phyloP scores from a whole-genome alignment of 2,888 invertebrate species.

The Brenthis ino region DNA sequence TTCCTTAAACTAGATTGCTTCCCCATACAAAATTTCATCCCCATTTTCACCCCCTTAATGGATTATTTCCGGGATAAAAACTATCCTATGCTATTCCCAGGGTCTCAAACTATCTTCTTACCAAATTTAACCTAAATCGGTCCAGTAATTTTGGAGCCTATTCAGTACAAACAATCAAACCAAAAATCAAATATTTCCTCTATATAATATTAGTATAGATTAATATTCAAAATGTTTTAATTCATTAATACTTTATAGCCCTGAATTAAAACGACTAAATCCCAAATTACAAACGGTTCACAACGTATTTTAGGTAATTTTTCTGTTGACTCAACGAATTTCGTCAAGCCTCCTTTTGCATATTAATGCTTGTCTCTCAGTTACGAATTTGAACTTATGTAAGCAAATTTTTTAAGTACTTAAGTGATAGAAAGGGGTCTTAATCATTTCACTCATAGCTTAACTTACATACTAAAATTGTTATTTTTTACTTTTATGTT shows the following conservation, averaged over 20 bases:
- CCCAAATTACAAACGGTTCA: constrained; percentile 2
- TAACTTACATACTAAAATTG: no score
- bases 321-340: constrained; percentile 13
- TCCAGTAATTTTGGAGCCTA: no score
- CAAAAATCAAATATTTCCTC: no score
- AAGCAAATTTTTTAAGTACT: not conserved
- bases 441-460: not conserved
- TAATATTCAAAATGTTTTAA: constrained; percentile 1
- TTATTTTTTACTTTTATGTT: no score
- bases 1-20: no score
- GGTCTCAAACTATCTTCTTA: no score
- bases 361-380: constrained; percentile 9
- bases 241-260: not conserved
- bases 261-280: not conserved
- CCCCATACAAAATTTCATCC: no score
- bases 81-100: no score
- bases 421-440: not conserved
- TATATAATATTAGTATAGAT: not conserved
- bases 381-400: not conserved
- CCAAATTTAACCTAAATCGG: no score
- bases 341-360: constrained; percentile 4
- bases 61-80: no score
- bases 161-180: no score
- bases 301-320: not conserved
- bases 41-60: no score